Base-by-base conservation (phyloP, 2,113 vertebrate species). In the Saimiri boliviensis region DNA sequence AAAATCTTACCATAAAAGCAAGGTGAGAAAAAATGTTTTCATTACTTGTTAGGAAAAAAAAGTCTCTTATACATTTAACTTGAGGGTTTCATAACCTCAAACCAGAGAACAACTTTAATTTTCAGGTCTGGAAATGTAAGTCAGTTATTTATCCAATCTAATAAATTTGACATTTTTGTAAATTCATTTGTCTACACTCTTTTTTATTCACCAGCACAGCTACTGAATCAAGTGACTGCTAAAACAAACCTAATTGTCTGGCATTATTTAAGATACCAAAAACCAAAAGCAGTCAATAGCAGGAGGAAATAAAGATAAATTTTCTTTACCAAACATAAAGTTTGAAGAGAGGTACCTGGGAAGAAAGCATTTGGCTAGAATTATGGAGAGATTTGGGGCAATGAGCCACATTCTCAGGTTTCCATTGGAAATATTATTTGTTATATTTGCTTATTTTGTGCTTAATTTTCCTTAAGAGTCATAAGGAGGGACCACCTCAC, bases 111-210 rank as follows among this genome's bases (percentile, higher is more conserved):
- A 86, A 23, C 45, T 85, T 92, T 88, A 76, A 90, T 91, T 42
- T 25, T 47, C 32, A 40, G 54, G 54, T 3, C 12, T 83, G 66
- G 60, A 56, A 42, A 56, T 93, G 10, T 77, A 60, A n/a, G 63
- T 92, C 40, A 82, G 73, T 86, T 80, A 95, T 90, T 86, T 91
- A 60, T 91, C 86, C 49, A 63, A 16, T 87, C 60, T 56, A 89
- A 77, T 83, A 93, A 91, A 90, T 85, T 52, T 66, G 93, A 83
- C 30, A 56, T 91, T 85, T 92, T 93, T 83, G 16, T 60, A 94
- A 73, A 63, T 89, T 94, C 12, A 76, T 25, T 95, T 86, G 91
- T 47, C 16, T 54, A 86, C 17, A 58, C 17, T 81, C 79, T 42
- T 60, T 85, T 89, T 82, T 32, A 42, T 74, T 96, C 82, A 96